Conservation (phyloP, 2,888 invertebrate species). For the Lymantria monacha region DNA sequence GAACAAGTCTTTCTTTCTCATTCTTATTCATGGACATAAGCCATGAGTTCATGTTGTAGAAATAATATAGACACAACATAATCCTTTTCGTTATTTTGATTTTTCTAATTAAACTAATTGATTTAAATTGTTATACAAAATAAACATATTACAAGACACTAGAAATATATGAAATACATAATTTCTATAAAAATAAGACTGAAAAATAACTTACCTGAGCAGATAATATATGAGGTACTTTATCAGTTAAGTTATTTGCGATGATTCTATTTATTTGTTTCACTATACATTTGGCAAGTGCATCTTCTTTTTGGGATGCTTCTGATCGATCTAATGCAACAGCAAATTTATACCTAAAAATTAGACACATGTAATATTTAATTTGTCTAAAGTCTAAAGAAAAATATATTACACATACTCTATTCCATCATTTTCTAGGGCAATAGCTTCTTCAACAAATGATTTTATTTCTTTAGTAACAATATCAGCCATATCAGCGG, state of each 20-base stretch:
- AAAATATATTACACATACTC: constrained; percentile 76
- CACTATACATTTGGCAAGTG: constrained; percentile 76
- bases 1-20: no score
- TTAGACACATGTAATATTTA: constrained; percentile 1
- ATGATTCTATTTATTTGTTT: constrained; percentile 87
- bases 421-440: constrained; percentile 82
- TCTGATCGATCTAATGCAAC: constrained; percentile 40
- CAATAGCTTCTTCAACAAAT: constrained; percentile 84
- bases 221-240: constrained; percentile 83
- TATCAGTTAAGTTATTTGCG: constrained; percentile 80
- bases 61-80: no score
- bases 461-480: constrained; percentile 78
- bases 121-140: no score
- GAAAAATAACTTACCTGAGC: constrained; percentile 73
- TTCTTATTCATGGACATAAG: no score
- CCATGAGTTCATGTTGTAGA: no score
- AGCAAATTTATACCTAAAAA: constrained; percentile 44
- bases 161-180: not conserved
- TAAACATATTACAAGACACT: not conserved
- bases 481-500: constrained; percentile 67
- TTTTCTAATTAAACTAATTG: no score
- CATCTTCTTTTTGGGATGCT: constrained; percentile 63
- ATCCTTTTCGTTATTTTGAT: no score
- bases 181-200: not conserved
- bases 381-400: no score